Conservation (phyloP, 2,797 vertebrate genomes). For the Paguma larvata region DNA sequence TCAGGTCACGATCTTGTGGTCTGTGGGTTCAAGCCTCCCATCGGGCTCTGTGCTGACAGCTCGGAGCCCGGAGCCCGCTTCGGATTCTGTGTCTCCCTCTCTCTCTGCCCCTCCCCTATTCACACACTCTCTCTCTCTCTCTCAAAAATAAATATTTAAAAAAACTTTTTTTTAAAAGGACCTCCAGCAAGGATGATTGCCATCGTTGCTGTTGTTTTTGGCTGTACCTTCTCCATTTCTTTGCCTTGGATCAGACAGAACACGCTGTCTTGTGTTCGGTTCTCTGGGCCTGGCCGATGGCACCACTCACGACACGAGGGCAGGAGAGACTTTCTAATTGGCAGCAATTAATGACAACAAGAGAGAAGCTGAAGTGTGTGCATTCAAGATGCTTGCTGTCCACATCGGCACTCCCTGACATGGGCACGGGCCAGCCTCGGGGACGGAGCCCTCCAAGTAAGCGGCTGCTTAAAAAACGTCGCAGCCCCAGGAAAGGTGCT, state of each 20-base stretch:
- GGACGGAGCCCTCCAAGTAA: not conserved
- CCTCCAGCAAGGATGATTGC: not conserved
- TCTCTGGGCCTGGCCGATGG: not conserved
- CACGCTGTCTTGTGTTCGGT: not conserved
- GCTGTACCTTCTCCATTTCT: not conserved
- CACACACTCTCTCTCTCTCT: too few species aligned
- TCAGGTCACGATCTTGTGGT: too few species aligned
- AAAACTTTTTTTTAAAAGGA: too few species aligned
- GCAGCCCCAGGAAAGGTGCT: rapidly evolving
- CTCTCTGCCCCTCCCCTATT: too few species aligned
- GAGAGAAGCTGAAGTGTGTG: not conserved
- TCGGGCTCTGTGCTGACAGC: too few species aligned
- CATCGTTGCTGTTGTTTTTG: rapidly evolving
- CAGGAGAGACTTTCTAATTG: not conserved
- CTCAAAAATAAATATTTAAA: too few species aligned
- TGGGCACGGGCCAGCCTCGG: rapidly evolving
- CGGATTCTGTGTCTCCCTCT: too few species aligned
- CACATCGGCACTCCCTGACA: rapidly evolving
- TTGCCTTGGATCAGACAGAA: not conserved
- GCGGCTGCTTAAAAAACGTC: not conserved
- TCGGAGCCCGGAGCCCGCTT: too few species aligned
- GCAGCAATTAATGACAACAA: not conserved
- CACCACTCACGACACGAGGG: not conserved
- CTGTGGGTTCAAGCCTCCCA: too few species aligned
- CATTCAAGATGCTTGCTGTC: not conserved